These are phyloP conservation scores for Avahi laniger DNA, from an alignment of 2,797 vertebrate species.

Conservation along the genomic window DNA sequence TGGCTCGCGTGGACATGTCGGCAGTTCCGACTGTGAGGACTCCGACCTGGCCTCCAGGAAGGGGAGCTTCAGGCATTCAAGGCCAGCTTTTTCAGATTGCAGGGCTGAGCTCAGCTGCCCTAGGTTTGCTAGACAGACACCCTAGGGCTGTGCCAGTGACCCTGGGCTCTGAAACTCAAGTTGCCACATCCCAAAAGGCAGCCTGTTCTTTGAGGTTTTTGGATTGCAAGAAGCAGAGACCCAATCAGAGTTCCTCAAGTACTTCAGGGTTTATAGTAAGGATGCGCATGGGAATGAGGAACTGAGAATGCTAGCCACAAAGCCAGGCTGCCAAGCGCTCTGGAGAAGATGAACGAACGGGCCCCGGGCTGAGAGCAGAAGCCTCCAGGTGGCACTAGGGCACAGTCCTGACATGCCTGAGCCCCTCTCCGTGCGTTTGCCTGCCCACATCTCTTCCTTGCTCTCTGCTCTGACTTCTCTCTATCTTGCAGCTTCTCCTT, in stretches of 20 bases:
- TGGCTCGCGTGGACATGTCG: neutral
- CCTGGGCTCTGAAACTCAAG: neutral
- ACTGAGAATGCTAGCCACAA: neutral
- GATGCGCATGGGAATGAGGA: neutral
- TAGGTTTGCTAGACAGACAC: neutral
- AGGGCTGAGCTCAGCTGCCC: neutral
- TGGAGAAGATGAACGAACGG: neutral
- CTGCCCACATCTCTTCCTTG: neutral
- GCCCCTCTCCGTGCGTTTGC: neutral
- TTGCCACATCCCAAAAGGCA: neutral
- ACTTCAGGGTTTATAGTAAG: neutral
- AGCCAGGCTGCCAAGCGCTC: neutral
- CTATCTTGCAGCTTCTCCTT: neutral
- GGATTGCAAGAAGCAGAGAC: neutral
- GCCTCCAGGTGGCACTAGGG: too few relatives aligned
- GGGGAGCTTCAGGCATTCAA: neutral
- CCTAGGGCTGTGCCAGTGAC: neutral
- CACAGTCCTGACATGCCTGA: accelerated
- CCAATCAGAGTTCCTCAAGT: neutral
- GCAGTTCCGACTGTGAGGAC: neutral
- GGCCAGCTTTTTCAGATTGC: neutral
- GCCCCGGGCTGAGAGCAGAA: neutral
- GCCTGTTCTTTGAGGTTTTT: neutral
- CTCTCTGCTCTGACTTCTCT: neutral
- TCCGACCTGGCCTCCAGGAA: neutral